These are phyloP conservation scores for Setipinna tenuifilis DNA, from an alignment of 2,797 vertebrate species.

Conservation along the genomic window DNA sequence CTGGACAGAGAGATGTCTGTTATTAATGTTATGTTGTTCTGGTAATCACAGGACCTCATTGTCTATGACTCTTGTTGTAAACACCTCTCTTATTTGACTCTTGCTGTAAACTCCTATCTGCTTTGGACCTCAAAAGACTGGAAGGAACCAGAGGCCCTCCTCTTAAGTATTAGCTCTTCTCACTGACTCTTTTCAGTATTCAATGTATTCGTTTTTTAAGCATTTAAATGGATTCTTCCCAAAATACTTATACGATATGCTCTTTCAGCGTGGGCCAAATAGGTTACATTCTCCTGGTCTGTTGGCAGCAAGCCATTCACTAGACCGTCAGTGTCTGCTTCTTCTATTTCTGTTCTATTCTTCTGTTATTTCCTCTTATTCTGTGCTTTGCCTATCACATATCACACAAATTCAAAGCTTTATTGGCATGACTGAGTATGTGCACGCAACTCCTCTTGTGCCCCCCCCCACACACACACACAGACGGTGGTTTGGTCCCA, in stretches of 20 bases:
- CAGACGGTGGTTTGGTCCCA: neutral
- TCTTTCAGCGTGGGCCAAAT: neutral
- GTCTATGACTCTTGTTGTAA: neutral
- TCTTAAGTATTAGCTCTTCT: neutral
- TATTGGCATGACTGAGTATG: neutral
- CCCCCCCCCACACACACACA: neutral
- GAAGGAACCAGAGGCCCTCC: too few relatives aligned
- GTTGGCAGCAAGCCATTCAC: neutral
- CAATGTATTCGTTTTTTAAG: neutral
- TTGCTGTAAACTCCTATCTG: too few relatives aligned
- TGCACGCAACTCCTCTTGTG: too few relatives aligned
- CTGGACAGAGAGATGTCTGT: neutral
- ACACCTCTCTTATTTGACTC: neutral
- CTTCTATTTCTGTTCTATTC: neutral
- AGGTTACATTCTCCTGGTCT: neutral
- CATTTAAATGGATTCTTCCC: neutral
- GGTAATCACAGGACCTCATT: neutral
- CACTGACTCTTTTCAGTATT: neutral
- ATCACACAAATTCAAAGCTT: neutral
- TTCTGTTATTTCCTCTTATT: neutral
- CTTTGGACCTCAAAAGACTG: too few relatives aligned
- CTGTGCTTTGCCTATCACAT: neutral
- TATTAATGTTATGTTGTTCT: neutral
- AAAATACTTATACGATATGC: neutral
- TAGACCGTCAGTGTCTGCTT: neutral